These are phyloP conservation scores for Chymomyza fuscimana DNA, from an alignment of 2,888 invertebrate species.

Conservation along the genomic window DNA sequence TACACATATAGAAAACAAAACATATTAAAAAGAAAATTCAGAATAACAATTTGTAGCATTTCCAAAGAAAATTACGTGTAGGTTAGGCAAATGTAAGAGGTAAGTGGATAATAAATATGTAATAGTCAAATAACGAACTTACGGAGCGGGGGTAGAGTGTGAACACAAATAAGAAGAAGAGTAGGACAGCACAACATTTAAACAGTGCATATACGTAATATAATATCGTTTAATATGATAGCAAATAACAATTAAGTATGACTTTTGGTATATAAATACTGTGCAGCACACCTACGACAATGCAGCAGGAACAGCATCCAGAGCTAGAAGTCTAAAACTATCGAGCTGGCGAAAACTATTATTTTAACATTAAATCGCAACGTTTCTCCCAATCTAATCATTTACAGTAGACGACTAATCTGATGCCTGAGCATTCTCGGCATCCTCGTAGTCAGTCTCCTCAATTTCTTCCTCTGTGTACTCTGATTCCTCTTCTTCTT, in stretches of 20 bases:
- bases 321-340: neutral
- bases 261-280: constrained; percentile 26
- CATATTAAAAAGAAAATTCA: constrained; percentile 17
- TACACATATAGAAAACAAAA: constrained; percentile 28
- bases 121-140: constrained; percentile 42
- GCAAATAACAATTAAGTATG: constrained; percentile 13
- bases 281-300: constrained; percentile 28
- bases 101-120: constrained; percentile 25
- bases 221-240: constrained; percentile 27
- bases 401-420: neutral
- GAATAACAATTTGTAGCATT: constrained; percentile 42
- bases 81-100: constrained; percentile 13
- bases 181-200: constrained; percentile 47
- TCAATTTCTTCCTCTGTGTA: constrained; percentile 45
- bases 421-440: neutral
- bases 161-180: constrained; percentile 77
- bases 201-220: constrained; percentile 61
- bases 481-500: constrained; percentile 18
- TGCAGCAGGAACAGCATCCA: constrained; percentile 24
- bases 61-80: constrained; percentile 18
- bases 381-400: neutral
- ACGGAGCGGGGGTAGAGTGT: constrained; percentile 73
- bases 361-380: too few relatives aligned
- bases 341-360: neutral
- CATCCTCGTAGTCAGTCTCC: constrained; percentile 30